Evolutionary conservation across 64 coral and sea anemone genomes (phyloP).

Genomic region (Montipora efflorescens): DNA sequence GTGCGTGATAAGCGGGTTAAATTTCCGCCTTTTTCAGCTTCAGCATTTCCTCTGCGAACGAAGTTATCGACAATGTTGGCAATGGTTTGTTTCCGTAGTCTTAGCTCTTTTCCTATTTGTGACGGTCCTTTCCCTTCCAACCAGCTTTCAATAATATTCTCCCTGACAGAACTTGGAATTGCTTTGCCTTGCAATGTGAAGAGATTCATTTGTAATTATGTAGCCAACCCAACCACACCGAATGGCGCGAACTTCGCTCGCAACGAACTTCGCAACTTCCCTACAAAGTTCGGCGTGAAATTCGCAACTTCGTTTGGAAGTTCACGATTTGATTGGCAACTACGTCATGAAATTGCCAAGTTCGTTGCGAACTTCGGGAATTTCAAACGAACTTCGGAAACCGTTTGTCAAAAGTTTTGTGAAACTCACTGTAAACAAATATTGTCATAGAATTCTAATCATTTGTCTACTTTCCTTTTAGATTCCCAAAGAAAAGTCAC

Average conservation of each 20-base stretch:
- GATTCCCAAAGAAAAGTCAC: constrained; percentile 54
- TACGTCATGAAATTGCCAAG: no score
- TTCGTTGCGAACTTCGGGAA: no score
- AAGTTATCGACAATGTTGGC: neutral
- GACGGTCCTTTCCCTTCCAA: neutral
- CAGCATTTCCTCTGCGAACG: neutral
- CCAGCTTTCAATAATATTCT: neutral
- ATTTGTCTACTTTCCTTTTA: constrained; percentile 28
- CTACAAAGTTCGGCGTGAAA: no score
- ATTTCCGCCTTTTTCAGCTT: neutral
- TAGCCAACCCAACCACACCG: no score
- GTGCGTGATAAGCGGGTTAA: neutral
- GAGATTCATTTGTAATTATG: no score
- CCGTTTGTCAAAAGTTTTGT: no score
- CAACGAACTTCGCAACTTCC: no score
- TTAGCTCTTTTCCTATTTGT: no score
- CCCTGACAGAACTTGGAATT: neutral
- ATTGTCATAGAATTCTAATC: neutral
- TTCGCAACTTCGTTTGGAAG: no score
- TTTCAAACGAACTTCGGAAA: no score
- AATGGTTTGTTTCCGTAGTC: neutral
- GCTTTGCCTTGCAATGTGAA: neutral
- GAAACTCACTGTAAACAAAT: neutral
- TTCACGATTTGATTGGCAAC: no score
- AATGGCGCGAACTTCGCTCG: no score